These are phyloP conservation scores for Hoplostethus atlanticus DNA, from an alignment of 2,797 vertebrate genomes.

Conservation along the genomic window DNA sequence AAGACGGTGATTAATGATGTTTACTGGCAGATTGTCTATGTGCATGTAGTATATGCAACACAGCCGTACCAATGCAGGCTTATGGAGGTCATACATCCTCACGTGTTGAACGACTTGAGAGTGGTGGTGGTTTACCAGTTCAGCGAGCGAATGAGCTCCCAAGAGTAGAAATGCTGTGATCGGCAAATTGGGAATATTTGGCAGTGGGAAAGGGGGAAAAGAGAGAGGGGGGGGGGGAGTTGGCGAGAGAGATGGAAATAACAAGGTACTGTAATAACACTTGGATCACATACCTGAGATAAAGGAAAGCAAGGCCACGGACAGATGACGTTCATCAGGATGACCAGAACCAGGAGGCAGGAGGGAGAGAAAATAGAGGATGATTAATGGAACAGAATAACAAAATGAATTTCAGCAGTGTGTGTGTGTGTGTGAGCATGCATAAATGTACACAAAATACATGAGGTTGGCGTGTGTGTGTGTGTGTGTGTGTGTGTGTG, in stretches of 20 bases:
- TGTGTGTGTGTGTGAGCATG: constrained; percentile 33
- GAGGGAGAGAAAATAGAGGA: constrained; percentile 27
- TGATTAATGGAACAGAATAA: constrained; percentile 37
- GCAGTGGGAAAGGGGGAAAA: constrained; percentile 13
- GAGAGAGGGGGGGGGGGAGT: background rate
- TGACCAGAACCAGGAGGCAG: constrained; percentile 34
- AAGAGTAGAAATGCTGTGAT: constrained; percentile 27
- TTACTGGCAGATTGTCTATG: constrained; percentile 69
- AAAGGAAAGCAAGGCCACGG: constrained; percentile 24
- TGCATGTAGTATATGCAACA: constrained; percentile 41
- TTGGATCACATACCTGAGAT: constrained; percentile 73
- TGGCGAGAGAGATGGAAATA: constrained; percentile 15
- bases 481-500: constrained; percentile 8
- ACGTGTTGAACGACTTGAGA: constrained; percentile 46
- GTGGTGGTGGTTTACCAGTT: constrained; percentile 37
- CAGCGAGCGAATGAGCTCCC: constrained; percentile 6
- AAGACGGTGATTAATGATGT: constrained; percentile 73
- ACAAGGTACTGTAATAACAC: background rate
- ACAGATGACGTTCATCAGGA: constrained; percentile 13
- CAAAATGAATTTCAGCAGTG: constrained; percentile 32
- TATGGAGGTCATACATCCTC: constrained; percentile 52
- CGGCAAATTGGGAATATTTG: constrained; percentile 45
- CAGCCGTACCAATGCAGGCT: constrained; percentile 34
- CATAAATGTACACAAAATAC: constrained; percentile 30
- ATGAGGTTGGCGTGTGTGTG: constrained; percentile 15